phyloP scores from a whole-genome alignment of 2,113 vertebrate species.

The Phalacrocorax pelagicus region DNA sequence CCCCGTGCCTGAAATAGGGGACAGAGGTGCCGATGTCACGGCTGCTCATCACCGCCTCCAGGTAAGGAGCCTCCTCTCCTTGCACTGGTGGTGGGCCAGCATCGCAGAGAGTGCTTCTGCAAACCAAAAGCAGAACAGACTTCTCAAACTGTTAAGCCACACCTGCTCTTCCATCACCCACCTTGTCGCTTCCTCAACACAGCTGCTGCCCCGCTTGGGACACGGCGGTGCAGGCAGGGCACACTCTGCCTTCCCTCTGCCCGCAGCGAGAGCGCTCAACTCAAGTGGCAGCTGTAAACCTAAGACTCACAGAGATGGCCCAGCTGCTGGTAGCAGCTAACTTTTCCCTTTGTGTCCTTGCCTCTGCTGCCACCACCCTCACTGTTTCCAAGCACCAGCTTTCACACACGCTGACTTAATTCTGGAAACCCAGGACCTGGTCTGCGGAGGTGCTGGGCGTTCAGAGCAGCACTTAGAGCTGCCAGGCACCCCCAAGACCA shows the following conservation, averaged over 20 bases:
- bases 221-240: neutral
- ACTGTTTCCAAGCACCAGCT: neutral
- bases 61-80: neutral
- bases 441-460: neutral
- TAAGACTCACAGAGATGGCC: neutral
- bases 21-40: neutral
- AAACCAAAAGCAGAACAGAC: neutral
- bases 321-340: neutral
- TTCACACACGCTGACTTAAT: neutral
- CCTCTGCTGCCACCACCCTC: neutral
- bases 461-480: neutral
- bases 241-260: neutral
- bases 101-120: neutral
- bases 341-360: fast-evolving
- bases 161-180: neutral
- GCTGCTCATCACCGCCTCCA: neutral
- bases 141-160: neutral
- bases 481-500: neutral
- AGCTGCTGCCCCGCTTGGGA: neutral
- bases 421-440: neutral
- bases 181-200: neutral
- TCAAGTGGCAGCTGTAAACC: neutral
- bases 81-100: neutral
- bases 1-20: neutral
- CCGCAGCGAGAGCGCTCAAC: fast-evolving